phyloP scores from a whole-genome alignment of 2,888 invertebrate genomes.

The Kryphioiulus occultus region DNA sequence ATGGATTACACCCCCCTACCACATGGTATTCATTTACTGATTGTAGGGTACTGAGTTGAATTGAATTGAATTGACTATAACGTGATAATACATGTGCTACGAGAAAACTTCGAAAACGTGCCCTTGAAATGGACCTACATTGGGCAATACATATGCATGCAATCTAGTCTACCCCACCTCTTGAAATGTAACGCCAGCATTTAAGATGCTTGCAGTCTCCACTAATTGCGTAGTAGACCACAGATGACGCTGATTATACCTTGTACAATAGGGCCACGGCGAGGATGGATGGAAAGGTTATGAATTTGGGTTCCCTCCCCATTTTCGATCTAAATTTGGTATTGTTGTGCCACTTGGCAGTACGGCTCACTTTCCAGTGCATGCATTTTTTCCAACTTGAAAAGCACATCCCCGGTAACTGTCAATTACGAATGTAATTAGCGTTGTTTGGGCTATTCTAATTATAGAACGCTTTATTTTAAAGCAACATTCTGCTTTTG shows the following conservation, averaged over 20 bases:
- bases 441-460: constrained; percentile 1
- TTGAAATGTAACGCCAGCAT: too few relatives aligned
- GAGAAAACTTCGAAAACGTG: too few relatives aligned
- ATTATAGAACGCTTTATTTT: constrained; percentile 6
- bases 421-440: constrained; percentile 11
- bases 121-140: too few relatives aligned
- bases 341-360: neutral
- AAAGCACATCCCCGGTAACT: neutral
- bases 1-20: too few relatives aligned
- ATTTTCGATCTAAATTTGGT: constrained; percentile 8
- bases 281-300: neutral
- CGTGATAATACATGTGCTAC: too few relatives aligned
- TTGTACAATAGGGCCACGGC: neutral
- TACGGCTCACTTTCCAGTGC: neutral
- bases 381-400: constrained; percentile 4
- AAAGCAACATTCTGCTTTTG: neutral
- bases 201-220: too few relatives aligned
- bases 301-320: neutral
- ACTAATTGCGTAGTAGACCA: too few relatives aligned
- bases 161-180: too few relatives aligned
- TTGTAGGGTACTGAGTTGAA: too few relatives aligned
- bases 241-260: neutral
- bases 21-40: too few relatives aligned
- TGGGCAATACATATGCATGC: too few relatives aligned
- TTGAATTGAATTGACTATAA: too few relatives aligned